These are phyloP conservation scores for Gallinago jamesoni DNA, from an alignment of 2,113 vertebrate species.

Conservation along the genomic window DNA sequence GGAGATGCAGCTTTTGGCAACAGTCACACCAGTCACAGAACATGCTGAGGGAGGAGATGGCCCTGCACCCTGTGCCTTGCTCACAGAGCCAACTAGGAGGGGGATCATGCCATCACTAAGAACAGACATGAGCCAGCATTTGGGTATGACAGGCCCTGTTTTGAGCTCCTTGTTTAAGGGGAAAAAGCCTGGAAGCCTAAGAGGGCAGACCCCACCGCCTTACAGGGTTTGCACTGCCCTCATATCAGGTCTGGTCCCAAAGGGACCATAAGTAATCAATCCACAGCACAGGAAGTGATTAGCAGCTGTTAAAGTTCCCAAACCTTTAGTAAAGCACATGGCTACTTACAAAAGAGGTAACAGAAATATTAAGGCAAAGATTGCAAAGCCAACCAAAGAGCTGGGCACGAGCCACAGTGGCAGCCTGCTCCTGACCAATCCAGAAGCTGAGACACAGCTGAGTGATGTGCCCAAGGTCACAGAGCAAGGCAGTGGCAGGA, in stretches of 20 bases:
- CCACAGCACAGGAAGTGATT: background rate
- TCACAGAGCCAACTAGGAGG: background rate
- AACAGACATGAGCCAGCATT: background rate
- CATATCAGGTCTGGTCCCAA: background rate
- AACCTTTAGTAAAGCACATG: background rate
- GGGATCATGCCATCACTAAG: background rate
- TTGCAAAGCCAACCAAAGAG: background rate
- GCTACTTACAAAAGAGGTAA: background rate
- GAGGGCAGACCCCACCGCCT: background rate
- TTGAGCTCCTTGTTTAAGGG: background rate
- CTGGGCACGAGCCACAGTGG: background rate
- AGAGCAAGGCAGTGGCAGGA: background rate
- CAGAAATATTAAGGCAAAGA: background rate
- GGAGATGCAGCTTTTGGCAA: background rate
- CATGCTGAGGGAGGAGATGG: rapidly evolving
- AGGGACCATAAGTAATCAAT: background rate
- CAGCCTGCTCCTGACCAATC: background rate
- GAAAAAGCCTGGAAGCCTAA: background rate
- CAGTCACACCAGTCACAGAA: background rate
- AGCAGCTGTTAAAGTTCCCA: background rate
- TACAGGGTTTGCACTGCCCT: background rate
- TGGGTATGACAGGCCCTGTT: background rate
- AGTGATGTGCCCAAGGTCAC: background rate
- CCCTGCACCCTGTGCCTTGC: background rate
- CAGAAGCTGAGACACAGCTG: background rate